A percentile compares a stretch with the other conserved stretches of the same genome.
These are phyloP conservation scores for Melanostoma mellinum DNA, from an alignment of 2,888 invertebrate genomes.

Conservation along the genomic window DNA sequence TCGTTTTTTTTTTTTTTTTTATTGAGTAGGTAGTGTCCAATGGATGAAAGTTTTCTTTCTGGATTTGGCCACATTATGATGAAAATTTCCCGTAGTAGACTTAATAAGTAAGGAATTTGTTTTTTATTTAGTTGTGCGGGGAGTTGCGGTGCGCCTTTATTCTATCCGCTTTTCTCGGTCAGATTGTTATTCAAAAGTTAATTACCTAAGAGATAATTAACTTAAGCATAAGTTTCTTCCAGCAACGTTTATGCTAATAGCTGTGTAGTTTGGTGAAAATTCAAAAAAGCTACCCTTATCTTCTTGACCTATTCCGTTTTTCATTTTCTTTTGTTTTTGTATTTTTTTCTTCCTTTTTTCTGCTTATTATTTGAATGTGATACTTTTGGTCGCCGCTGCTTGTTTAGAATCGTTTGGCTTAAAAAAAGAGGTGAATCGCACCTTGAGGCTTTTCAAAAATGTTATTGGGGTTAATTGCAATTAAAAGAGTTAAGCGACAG, in stretches of 20 bases:
- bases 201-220: constrained; percentile 72
- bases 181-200: constrained; percentile 70
- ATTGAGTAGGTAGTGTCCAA: background rate
- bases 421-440: constrained; percentile 43
- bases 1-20: background rate
- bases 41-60: constrained; percentile 18
- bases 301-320: constrained; percentile 38
- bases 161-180: constrained; percentile 62
- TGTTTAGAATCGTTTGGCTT: constrained; percentile 35
- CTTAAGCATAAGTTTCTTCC: constrained; percentile 70
- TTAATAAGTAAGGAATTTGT: constrained; percentile 48
- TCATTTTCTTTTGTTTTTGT: constrained; percentile 5
- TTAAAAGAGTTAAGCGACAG: constrained; percentile 44
- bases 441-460: constrained; percentile 40
- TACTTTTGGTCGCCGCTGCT: background rate
- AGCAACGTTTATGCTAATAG: constrained; percentile 71
- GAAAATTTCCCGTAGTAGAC: constrained; percentile 34
- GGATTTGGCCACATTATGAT: constrained; percentile 38
- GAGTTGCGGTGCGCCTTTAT: constrained; percentile 47
- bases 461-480: constrained; percentile 59
- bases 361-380: constrained; percentile 28
- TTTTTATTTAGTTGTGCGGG: constrained; percentile 30
- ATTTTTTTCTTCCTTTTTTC: background rate
- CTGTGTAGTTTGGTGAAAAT: constrained; percentile 47
- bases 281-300: constrained; percentile 20